Percentiles rank a stretch among this genome's conserved stretches.
Conservation (phyloP, 2,888 invertebrate genomes). For the Thereva nobilitata region DNA sequence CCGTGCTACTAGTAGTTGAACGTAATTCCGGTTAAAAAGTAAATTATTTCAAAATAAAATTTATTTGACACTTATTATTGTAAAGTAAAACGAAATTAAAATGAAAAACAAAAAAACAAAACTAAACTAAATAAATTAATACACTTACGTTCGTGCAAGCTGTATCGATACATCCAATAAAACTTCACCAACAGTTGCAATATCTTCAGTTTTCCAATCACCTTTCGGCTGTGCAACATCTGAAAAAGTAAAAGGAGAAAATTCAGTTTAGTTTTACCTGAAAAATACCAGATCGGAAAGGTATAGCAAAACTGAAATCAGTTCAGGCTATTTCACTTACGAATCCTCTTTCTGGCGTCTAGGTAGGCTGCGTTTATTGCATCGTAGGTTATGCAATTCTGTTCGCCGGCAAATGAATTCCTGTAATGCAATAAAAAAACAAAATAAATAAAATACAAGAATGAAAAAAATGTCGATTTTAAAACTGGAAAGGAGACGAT, state of each 20-base stretch:
- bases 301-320: background rate
- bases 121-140: constrained; percentile 13
- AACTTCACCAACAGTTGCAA: constrained; percentile 84
- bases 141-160: constrained; percentile 78
- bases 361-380: constrained; percentile 86
- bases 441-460: constrained; percentile 3
- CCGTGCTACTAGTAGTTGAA: too few species aligned
- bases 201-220: constrained; percentile 82
- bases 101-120: constrained; percentile 5
- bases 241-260: constrained; percentile 52
- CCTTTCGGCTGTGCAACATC: constrained; percentile 80
- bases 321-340: constrained; percentile 64
- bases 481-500: background rate
- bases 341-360: constrained; percentile 83
- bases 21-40: too few species aligned
- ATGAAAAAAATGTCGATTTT: constrained; percentile 1
- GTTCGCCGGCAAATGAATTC: constrained; percentile 64
- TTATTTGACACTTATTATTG: too few species aligned
- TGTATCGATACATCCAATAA: constrained; percentile 83
- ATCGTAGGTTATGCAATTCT: constrained; percentile 86
- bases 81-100: background rate
- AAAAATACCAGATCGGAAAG: too few species aligned
- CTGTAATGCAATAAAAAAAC: constrained; percentile 44
- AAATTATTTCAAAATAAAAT: too few species aligned
- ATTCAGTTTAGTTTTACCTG: constrained; percentile 7